A percentile compares a stretch with the other conserved stretches of the same genome.
Conservation (phyloP, 2,113 vertebrate species). For the Osmerus mordax region DNA sequence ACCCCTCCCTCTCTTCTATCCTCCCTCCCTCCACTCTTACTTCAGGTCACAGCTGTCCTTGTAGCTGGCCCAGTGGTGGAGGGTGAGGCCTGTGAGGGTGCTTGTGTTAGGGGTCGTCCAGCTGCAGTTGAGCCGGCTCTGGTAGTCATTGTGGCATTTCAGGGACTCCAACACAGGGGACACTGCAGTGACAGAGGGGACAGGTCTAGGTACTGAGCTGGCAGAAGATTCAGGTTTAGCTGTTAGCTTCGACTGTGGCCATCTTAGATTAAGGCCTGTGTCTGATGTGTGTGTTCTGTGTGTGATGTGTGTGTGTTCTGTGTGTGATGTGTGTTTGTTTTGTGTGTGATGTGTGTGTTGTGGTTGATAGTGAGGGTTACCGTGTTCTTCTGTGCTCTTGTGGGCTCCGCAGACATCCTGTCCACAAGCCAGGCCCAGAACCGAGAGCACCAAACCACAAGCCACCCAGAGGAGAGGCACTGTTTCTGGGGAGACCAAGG, state of each 20-base stretch:
- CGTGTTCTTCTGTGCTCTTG: not conserved
- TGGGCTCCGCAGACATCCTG: not conserved
- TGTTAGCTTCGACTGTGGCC: too few relatives aligned
- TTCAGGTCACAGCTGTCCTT: not conserved
- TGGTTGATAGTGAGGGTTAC: too few relatives aligned
- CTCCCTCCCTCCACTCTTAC: not conserved
- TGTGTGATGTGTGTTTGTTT: too few relatives aligned
- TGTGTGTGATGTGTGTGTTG: too few relatives aligned
- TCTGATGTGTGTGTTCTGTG: too few relatives aligned
- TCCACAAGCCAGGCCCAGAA: not conserved
- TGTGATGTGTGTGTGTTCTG: too few relatives aligned
- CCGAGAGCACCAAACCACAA: conserved; percentile 11
- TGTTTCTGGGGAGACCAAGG: not conserved
- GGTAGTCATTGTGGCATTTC: not conserved
- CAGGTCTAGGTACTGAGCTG: too few relatives aligned
- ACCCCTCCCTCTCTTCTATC: not conserved
- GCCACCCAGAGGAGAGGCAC: conserved; percentile 4
- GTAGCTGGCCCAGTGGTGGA: not conserved
- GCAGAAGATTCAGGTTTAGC: too few relatives aligned
- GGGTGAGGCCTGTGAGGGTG: not conserved
- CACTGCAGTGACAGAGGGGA: not conserved
- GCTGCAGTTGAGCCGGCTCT: not conserved
- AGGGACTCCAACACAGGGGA: not conserved
- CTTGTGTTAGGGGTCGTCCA: not conserved
- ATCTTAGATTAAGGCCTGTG: too few relatives aligned